These are phyloP conservation scores for Eulemur macaco DNA, from an alignment of 2,113 vertebrate species.

Conservation along the genomic window DNA sequence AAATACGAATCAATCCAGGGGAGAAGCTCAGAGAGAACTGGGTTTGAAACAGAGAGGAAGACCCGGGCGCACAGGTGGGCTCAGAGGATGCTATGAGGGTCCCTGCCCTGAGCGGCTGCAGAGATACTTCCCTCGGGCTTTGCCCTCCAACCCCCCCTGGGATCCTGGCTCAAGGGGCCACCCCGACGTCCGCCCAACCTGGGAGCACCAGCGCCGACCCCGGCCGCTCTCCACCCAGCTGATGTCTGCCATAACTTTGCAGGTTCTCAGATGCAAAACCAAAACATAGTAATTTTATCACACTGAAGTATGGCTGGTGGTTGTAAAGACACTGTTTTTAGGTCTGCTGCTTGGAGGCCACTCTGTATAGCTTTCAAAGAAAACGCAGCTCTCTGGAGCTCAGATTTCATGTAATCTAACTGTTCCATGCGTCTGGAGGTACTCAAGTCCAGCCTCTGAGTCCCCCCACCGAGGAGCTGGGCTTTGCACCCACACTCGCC, in stretches of 20 bases:
- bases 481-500: fast-evolving
- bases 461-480: neutral
- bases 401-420: neutral
- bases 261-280: neutral
- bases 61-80: fast-evolving
- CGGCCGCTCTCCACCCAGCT: neutral
- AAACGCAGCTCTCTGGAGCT: neutral
- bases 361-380: conserved; percentile 27
- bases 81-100: fast-evolving
- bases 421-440: neutral
- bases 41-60: neutral
- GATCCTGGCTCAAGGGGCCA: neutral
- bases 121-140: neutral
- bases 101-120: fast-evolving
- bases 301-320: neutral
- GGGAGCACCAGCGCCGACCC: fast-evolving
- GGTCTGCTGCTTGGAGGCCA: neutral
- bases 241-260: neutral
- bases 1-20: neutral
- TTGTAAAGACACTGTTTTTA: neutral
- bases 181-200: neutral
- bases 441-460: neutral
- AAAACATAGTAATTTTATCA: neutral
- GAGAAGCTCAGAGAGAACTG: neutral
- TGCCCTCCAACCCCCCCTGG: neutral